Evolutionary conservation across 2,888 invertebrate species (phyloP), one percentile per base, ranked within the genome.

Genomic region (Morpho helenor): DNA sequence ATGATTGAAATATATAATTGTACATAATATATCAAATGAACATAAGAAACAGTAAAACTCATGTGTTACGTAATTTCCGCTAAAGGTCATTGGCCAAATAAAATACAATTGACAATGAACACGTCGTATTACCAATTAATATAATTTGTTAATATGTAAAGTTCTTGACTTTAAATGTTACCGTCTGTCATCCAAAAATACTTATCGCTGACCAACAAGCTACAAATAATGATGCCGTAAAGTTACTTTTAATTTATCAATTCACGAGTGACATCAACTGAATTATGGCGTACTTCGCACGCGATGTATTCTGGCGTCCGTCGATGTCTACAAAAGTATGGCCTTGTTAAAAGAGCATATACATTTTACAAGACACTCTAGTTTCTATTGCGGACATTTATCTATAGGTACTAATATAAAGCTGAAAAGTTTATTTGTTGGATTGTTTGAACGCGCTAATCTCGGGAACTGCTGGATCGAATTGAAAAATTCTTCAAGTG

Each of bases 171-270:
- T 45, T 8, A 44, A 39, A 31, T 45, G 50, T 50, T 44, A 49
- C 41, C 39, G 16, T 45, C 44, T 50, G 22, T 45, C 52, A 52
- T 41, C 8, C 23, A 41, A 16, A 46, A 56, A 56, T 42, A 3
- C 55, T 62, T 62, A 60, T 60, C 62, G 31, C 48, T 52, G 31
- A 41, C 44, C 46, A 8, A 31, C 47, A 49, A 31, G 49, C 49
- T 31, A 56, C 53, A 58, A 63, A 60, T 60, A 58, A 60, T 53
- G 59, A 62, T 45, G 50, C 46, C 54, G 49, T 59, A 61, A 64
- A 60, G 52, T 58, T 58, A 58, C 59, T 54, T 56, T 60, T 59
- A 57, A 61, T 60, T 61, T 63, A 63, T 65, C 63, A 65, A 56
- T 61, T 31, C 31, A 31, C 31, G 49, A 65, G 56, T 57, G 61